Evolutionary conservation across 2,888 invertebrate species (phyloP), one percentile per base, ranked within the genome.

Genomic region (Dryobotodes eremita): DNA sequence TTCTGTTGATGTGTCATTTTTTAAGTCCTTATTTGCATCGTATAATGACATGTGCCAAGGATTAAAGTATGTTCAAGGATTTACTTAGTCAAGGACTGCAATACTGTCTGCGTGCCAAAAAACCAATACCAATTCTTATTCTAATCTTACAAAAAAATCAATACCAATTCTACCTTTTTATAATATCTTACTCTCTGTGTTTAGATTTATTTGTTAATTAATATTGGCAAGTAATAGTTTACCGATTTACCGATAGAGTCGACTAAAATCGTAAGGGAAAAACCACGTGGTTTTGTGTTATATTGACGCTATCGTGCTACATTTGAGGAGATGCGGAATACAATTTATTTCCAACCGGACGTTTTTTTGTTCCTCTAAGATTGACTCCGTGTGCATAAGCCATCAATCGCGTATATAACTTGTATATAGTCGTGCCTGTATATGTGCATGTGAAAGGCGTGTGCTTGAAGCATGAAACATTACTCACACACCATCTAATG

Each of bases 401-500:
- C 64, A 42, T 64, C 61, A 72, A n/a, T 72, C n/a, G 36, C 36
- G 8, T 59, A 66, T 57, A 55, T 62, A 71, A 77, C 20, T n/a
- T 83, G 61, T 83, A 71, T 62, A 50, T 77, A 82, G 57, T 57
- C 15, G 42, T 70, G 75, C 31, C 36, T 78, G 50, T 77, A 53
- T 55, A 31, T 57, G 65, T 75, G 88, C 80, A 84, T 90, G 77
- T 72, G 72, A 83, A 83, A 83, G 79, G 72, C 70, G 80, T 84
- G 77, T 70, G 88, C 87, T 86, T 83, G 85, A 81, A 71, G 77
- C 86, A 88, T 86, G 86, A 70, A 42, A 77, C 57, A 69, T 83
- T 71, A 83, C 53, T 68, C 10, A 42, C 75, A 79, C 64, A 69
- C 61, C 71, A 62, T 66, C 13, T 64, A 66, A 75, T 70, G 53